Percentiles rank a stretch among this genome's conserved stretches.
Evolutionary conservation across 2,797 vertebrate species (phyloP).

Genomic region (Protonibea diacanthus): DNA sequence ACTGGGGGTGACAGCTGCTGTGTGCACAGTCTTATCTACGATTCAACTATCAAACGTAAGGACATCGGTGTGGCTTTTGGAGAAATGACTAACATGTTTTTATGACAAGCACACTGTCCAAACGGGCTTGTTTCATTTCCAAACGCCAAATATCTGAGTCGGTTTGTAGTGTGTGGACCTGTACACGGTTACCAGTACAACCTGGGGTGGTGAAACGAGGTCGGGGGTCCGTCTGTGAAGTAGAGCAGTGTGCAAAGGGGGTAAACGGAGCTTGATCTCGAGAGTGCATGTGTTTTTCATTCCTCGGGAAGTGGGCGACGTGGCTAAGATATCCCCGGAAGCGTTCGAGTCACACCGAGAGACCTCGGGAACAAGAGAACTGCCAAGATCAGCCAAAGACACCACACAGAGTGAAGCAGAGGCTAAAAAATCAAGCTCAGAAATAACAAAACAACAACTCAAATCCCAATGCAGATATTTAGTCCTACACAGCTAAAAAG

Average conservation of each 20-base stretch:
- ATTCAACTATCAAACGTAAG: slow-evolving; percentile 65
- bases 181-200: slow-evolving; percentile 15
- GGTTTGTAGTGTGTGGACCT: slow-evolving; percentile 16
- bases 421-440: slow-evolving; percentile 68
- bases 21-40: slow-evolving; percentile 64
- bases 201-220: slow-evolving; percentile 23
- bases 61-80: slow-evolving; percentile 63
- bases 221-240: slow-evolving; percentile 18
- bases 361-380: slow-evolving; percentile 69
- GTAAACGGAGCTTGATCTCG: slow-evolving; percentile 45
- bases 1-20: slow-evolving; percentile 69
- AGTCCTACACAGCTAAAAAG: slow-evolving; percentile 76
- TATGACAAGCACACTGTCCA: slow-evolving; percentile 45
- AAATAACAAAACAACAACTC: slow-evolving; percentile 75
- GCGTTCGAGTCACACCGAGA: slow-evolving; percentile 69
- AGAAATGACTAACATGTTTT: slow-evolving; percentile 43
- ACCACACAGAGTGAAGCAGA: slow-evolving; percentile 52
- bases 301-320: slow-evolving; percentile 61
- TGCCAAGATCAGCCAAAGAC: slow-evolving; percentile 79
- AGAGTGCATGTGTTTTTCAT: slow-evolving; percentile 60
- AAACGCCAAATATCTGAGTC: slow-evolving; percentile 40
- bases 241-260: slow-evolving; percentile 15
- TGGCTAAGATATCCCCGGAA: slow-evolving; percentile 65
- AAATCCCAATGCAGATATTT: slow-evolving; percentile 78
- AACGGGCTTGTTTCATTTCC: slow-evolving; percentile 26